Evolutionary conservation across 2,888 invertebrate genomes (phyloP).

Genomic region (Tipula helvola): DNA sequence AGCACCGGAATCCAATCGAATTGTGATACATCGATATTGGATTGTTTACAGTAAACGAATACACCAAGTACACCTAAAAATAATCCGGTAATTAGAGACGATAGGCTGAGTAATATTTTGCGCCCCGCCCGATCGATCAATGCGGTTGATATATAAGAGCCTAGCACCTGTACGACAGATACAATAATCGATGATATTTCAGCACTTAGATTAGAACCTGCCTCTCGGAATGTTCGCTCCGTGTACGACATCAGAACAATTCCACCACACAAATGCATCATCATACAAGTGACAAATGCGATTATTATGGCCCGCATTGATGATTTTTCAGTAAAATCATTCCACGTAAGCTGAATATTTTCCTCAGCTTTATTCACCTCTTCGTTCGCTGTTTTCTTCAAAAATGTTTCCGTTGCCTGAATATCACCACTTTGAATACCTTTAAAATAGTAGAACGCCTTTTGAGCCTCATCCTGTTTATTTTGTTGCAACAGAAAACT

Average conservation of each 20-base stretch:
- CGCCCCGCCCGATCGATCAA: not conserved
- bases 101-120: constrained; percentile 5
- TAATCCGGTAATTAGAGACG: not conserved
- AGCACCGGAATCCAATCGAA: constrained; percentile 22
- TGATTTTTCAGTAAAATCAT: not conserved
- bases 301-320: not conserved
- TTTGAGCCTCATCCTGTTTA: not conserved
- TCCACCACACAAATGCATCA: constrained; percentile 26
- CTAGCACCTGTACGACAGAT: not conserved
- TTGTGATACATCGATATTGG: not conserved
- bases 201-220: not conserved
- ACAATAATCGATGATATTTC: not conserved
- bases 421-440: not conserved
- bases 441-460: not conserved
- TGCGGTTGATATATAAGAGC: constrained; percentile 5
- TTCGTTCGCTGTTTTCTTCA: not conserved
- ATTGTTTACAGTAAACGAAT: not conserved
- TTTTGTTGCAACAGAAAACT: not conserved
- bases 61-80: constrained; percentile 5
- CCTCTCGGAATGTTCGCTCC: constrained; percentile 26
- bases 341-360: not conserved
- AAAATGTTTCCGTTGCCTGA: not conserved
- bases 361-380: not conserved
- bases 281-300: not conserved
- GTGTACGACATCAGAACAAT: constrained; percentile 33